These are phyloP conservation scores for Lysandra coridon DNA, from an alignment of 2,888 invertebrate species.

Conservation along the genomic window DNA sequence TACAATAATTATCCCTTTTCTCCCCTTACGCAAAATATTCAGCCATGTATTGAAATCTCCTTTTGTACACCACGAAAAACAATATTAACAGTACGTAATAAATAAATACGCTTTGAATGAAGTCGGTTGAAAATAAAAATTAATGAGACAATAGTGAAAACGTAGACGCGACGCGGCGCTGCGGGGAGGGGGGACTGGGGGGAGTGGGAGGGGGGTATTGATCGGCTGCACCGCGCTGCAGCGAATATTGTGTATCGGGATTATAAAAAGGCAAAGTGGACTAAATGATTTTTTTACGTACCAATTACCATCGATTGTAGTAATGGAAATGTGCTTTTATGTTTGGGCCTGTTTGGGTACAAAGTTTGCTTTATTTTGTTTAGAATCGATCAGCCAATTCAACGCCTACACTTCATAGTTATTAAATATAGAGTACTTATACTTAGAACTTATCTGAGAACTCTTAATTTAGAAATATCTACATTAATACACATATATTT, in stretches of 20 bases:
- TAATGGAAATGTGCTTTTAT: neutral
- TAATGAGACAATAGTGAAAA: constrained; percentile 18
- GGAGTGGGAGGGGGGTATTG: constrained; percentile 53
- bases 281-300: constrained; percentile 7
- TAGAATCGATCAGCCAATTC: neutral
- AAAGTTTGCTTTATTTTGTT: neutral
- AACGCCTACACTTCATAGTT: too few species aligned
- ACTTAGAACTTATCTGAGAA: too few species aligned
- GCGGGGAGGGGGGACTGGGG: neutral
- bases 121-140: neutral
- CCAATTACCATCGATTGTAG: neutral
- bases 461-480: too few species aligned
- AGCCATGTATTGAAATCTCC: neutral
- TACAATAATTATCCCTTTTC: neutral
- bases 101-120: neutral
- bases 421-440: too few species aligned
- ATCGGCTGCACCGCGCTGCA: constrained; percentile 69
- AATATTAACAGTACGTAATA: neutral
- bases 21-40: neutral
- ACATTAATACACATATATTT: too few species aligned
- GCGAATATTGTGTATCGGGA: constrained; percentile 39
- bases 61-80: neutral
- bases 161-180: constrained; percentile 1
- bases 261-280: constrained; percentile 27
- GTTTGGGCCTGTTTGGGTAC: neutral